Conservation (phyloP, 1,140 invertebrate species). For the Sycobia sp. region DNA sequence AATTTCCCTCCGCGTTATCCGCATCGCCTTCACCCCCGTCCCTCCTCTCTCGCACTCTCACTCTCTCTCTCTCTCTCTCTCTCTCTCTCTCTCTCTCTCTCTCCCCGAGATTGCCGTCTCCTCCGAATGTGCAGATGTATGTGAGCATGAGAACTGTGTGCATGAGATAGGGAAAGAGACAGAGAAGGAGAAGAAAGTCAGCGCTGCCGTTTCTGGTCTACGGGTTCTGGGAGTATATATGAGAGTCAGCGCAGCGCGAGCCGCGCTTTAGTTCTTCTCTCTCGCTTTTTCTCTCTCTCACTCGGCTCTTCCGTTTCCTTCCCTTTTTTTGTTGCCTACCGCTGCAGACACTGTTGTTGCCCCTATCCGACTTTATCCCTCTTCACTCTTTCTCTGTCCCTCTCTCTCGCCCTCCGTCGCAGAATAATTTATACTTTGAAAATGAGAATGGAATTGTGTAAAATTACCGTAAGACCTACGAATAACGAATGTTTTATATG, state of each 20-base stretch:
- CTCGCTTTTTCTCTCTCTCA: neutral
- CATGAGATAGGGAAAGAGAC: neutral
- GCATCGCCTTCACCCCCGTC: slow-evolving; percentile 20
- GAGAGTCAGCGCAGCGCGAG: slow-evolving; percentile 4
- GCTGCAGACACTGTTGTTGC: no score
- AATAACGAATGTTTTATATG: no score
- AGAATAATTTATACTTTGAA: slow-evolving; percentile 30
- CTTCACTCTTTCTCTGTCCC: slow-evolving; percentile 5
- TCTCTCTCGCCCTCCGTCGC: neutral
- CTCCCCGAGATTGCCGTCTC: slow-evolving; percentile 13
- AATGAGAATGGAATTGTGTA: slow-evolving; percentile 27
- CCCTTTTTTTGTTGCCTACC: no score
- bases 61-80: slow-evolving; percentile 4
- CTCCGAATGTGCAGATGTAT: neutral
- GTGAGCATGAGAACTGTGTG: neutral
- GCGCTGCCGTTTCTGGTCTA: neutral
- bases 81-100: slow-evolving; percentile 3
- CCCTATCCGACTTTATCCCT: neutral
- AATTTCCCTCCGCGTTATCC: slow-evolving; percentile 45
- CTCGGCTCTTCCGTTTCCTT: no score
- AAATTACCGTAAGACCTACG: no score
- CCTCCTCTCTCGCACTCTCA: neutral
- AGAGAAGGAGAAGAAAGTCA: neutral
- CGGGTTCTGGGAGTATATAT: slow-evolving; percentile 9
- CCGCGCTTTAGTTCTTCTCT: slow-evolving; percentile 2